A percentile compares a stretch with the other conserved stretches of the same genome.
Evolutionary conservation across 2,888 invertebrate genomes (phyloP).

Genomic region (Hirtodrosophila confusa): DNA sequence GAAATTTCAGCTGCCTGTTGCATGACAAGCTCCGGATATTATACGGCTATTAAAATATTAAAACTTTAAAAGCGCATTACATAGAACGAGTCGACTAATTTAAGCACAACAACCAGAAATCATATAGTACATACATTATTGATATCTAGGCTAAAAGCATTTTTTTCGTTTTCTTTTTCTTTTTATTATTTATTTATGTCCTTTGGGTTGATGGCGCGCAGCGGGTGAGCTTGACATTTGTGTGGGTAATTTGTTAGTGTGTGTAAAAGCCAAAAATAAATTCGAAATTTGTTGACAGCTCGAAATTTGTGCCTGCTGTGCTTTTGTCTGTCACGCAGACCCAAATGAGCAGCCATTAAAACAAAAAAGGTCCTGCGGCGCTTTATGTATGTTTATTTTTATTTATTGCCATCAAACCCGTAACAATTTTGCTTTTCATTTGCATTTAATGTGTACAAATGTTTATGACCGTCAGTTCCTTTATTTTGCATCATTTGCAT

Average conservation of each 20-base stretch:
- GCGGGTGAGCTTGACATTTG: constrained; percentile 29
- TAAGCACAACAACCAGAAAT: too few relatives aligned
- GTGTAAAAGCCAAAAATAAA: constrained; percentile 44
- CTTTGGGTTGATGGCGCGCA: constrained; percentile 2
- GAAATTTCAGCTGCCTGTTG: constrained; percentile 38
- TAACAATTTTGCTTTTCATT: constrained; percentile 18
- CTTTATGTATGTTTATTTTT: constrained; percentile 53
- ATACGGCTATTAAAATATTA: constrained; percentile 23
- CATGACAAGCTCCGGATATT: constrained; percentile 44
- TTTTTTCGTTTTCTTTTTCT: not conserved
- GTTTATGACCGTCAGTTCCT: constrained; percentile 28
- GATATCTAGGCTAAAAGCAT: not conserved
- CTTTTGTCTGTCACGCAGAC: constrained; percentile 54
- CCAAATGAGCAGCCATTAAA: constrained; percentile 41
- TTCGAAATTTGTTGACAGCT: constrained; percentile 74
- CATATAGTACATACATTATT: too few relatives aligned
- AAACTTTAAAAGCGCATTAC: constrained; percentile 6
- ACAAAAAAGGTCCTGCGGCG: constrained; percentile 62
- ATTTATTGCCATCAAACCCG: constrained; percentile 58
- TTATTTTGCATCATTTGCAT: constrained; percentile 61
- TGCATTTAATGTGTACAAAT: constrained; percentile 50
- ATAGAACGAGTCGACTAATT: not conserved
- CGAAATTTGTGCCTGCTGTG: constrained; percentile 58
- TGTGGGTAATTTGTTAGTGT: constrained; percentile 27
- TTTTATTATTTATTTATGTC: not conserved